A percentile compares a stretch with the other conserved stretches of the same genome.
phyloP scores from a whole-genome alignment of 2,797 vertebrate genomes.

The Pseudochromis fuscus region DNA sequence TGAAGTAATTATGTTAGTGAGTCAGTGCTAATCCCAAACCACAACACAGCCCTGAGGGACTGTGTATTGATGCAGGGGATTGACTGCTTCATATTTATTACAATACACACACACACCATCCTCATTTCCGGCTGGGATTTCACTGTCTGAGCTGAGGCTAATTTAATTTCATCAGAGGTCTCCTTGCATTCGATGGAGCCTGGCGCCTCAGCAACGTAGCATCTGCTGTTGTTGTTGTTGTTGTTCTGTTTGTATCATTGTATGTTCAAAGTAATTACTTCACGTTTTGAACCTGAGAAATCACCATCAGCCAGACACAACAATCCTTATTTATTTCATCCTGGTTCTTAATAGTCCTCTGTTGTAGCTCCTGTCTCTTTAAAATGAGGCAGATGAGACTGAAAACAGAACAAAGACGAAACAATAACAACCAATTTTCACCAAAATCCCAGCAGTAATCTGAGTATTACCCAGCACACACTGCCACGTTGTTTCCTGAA shows the following conservation, averaged over 20 bases:
- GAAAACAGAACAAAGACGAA: background rate
- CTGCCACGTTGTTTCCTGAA: no score
- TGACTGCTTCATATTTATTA: background rate
- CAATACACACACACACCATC: background rate
- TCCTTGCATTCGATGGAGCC: background rate
- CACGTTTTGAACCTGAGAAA: no score
- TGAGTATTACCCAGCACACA: no score
- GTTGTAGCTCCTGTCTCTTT: no score
- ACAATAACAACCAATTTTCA: no score
- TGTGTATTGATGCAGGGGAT: background rate
- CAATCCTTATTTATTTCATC: no score
- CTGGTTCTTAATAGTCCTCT: no score
- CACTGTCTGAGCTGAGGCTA: background rate
- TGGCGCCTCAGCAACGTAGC: background rate
- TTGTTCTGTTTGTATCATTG: background rate
- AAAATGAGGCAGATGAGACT: no score
- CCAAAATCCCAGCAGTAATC: background rate
- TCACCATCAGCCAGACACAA: no score
- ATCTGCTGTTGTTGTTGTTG: background rate
- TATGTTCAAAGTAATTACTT: background rate
- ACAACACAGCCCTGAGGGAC: background rate
- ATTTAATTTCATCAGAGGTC: background rate
- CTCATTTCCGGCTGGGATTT: background rate
- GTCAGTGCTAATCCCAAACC: background rate
- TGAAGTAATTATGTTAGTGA: constrained; percentile 4